These are phyloP conservation scores for Harpagifer antarcticus DNA, from an alignment of 2,797 vertebrate species.

Conservation along the genomic window DNA sequence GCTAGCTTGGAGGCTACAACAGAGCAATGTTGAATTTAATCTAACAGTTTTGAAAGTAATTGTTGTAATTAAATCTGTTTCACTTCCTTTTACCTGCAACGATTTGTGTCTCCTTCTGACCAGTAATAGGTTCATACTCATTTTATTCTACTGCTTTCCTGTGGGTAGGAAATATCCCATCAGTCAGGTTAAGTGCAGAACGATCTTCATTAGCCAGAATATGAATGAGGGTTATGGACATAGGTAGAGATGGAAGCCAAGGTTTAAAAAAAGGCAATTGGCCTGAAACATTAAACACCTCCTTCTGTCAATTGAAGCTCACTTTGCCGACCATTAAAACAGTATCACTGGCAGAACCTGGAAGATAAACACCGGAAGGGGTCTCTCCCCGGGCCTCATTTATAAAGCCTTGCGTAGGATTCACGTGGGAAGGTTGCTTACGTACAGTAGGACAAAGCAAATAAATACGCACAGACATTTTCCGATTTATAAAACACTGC, in stretches of 20 bases:
- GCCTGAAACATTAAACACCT: conserved; percentile 23
- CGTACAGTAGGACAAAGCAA: too few relatives aligned
- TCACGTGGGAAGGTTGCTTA: too few relatives aligned
- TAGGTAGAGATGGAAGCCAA: conserved; percentile 19
- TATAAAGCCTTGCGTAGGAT: too few relatives aligned
- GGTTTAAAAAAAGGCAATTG: conserved; percentile 24
- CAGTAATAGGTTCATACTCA: conserved; percentile 25
- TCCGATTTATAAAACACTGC: too few relatives aligned
- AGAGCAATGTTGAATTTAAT: conserved; percentile 7
- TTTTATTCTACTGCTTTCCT: conserved; percentile 24
- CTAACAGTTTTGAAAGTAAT: conserved; percentile 30
- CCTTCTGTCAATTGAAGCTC: conserved; percentile 31
- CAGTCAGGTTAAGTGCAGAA: conserved; percentile 45
- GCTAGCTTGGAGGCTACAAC: conserved; percentile 6
- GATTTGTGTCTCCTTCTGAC: conserved; percentile 15
- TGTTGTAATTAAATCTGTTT: conserved; percentile 30
- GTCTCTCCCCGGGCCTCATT: neutral
- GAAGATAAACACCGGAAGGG: conserved; percentile 5
- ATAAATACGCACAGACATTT: too few relatives aligned
- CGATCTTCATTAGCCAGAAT: conserved; percentile 45
- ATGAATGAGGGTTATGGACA: conserved; percentile 32
- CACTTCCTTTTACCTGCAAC: conserved; percentile 26
- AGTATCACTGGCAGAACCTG: conserved; percentile 24
- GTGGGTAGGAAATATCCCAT: conserved; percentile 27
- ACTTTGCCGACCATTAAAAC: conserved; percentile 42